Percentiles rank a stretch among this genome's conserved stretches.
These are phyloP conservation scores for Caenorhabditis imperialis DNA, from an alignment of 2,888 invertebrate genomes.

Conservation along the genomic window DNA sequence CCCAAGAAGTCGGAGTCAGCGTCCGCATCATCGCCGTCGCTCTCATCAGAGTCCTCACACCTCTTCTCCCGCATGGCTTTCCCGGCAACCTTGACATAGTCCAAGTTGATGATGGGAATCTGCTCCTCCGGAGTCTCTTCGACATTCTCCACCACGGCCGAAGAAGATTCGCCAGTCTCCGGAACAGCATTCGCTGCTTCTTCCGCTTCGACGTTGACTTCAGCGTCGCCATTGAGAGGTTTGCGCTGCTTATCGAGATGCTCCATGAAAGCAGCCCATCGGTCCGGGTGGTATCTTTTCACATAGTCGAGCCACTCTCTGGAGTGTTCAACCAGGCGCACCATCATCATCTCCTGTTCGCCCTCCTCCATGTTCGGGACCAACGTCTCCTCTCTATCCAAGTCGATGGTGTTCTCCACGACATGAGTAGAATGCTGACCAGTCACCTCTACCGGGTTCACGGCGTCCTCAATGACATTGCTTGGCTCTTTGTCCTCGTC, in stretches of 20 bases:
- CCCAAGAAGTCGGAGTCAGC: neutral
- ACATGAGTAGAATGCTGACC: neutral
- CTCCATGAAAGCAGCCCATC: too few species aligned
- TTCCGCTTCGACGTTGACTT: neutral
- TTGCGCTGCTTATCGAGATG: too few species aligned
- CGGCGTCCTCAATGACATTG: neutral
- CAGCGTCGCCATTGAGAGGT: too few species aligned
- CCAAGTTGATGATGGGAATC: neutral
- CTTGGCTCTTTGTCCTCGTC: constrained; percentile 1
- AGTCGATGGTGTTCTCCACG: constrained; percentile 19
- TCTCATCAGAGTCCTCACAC: constrained; percentile 7
- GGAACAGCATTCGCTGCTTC: constrained; percentile 8
- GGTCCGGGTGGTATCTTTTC: constrained; percentile 13
- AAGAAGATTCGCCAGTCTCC: neutral
- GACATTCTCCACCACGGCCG: constrained; percentile 7
- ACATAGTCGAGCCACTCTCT: constrained; percentile 14
- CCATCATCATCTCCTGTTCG: neutral
- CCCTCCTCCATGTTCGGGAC: neutral
- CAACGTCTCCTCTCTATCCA: constrained; percentile 1
- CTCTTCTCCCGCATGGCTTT: constrained; percentile 7
- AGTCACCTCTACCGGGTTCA: neutral
- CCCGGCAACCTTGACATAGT: constrained; percentile 19
- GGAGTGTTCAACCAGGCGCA: constrained; percentile 7
- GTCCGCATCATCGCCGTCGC: constrained; percentile 1
- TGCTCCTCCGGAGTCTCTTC: constrained; percentile 4